These are phyloP conservation scores for Pseudococcus jackbeardsleyi DNA, from an alignment of 2,888 invertebrate genomes.

Conservation along the genomic window DNA sequence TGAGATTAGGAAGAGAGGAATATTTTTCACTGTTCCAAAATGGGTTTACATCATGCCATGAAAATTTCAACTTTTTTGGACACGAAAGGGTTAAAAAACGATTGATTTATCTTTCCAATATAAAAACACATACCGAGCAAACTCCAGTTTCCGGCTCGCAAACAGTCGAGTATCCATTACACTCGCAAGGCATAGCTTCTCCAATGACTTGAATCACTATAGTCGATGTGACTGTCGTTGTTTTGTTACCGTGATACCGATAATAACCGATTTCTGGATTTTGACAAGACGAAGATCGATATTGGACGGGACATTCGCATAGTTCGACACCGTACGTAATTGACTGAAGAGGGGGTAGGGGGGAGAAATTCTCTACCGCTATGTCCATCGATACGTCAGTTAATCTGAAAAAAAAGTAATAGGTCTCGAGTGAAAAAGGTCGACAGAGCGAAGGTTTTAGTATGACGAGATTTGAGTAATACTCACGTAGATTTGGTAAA, in stretches of 20 bases:
- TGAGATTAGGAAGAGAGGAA: no score
- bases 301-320: slow-evolving; percentile 85
- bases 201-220: slow-evolving; percentile 85
- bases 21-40: no score
- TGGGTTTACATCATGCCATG: no score
- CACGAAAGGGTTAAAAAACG: no score
- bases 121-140: slow-evolving; percentile 75
- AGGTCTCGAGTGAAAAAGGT: no score
- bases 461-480: background rate
- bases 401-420: slow-evolving; percentile 72
- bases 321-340: slow-evolving; percentile 85
- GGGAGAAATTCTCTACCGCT: slow-evolving; percentile 74
- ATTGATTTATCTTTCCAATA: background rate
- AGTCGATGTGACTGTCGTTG: slow-evolving; percentile 71
- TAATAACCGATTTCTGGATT: slow-evolving; percentile 87
- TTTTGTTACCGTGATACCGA: slow-evolving; percentile 78
- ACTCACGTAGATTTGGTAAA: slow-evolving; percentile 75
- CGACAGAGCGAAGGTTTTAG: no score
- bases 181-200: slow-evolving; percentile 83
- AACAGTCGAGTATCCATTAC: slow-evolving; percentile 81
- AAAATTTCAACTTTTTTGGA: no score
- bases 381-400: slow-evolving; percentile 86
- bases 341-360: slow-evolving; percentile 72
- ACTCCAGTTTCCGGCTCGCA: slow-evolving; percentile 89
- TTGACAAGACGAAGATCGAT: slow-evolving; percentile 92